These are phyloP conservation scores for Bergia puertoricense DNA, from an alignment of 92 coral and sea anemone genomes.

Conservation along the genomic window DNA sequence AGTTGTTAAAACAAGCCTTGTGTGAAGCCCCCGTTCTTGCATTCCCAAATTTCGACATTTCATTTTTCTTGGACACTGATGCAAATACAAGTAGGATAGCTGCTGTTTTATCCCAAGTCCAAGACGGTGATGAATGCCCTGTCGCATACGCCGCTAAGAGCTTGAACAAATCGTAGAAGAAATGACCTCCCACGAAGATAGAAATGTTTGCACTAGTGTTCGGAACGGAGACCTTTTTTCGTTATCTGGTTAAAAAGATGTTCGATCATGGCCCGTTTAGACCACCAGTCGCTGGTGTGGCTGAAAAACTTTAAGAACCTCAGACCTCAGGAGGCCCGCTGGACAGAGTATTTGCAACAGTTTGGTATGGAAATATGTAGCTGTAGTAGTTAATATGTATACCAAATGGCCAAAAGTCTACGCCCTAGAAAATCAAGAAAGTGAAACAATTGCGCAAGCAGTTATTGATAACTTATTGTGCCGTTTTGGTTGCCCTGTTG, in stretches of 20 bases:
- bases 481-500: no score
- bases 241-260: constrained; percentile 25
- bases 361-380: neutral
- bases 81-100: neutral
- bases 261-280: constrained; percentile 31
- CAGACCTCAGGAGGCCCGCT: constrained; percentile 35
- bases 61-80: constrained; percentile 57
- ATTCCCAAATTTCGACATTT: constrained; percentile 46
- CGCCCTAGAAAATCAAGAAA: no score
- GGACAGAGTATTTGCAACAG: constrained; percentile 17
- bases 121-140: neutral
- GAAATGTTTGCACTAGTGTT: constrained; percentile 13
- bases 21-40: constrained; percentile 42
- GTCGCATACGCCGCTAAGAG: neutral
- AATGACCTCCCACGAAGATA: no score
- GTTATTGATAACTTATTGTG: no score
- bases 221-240: constrained; percentile 34
- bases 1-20: constrained; percentile 32
- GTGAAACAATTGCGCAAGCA: no score
- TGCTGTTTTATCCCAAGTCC: neutral
- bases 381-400: no score
- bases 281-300: constrained; percentile 47
- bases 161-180: no score
- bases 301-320: constrained; percentile 44
- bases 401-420: no score